Base-by-base conservation (phyloP, 2,797 vertebrate genomes). In the Morus bassanus region DNA sequence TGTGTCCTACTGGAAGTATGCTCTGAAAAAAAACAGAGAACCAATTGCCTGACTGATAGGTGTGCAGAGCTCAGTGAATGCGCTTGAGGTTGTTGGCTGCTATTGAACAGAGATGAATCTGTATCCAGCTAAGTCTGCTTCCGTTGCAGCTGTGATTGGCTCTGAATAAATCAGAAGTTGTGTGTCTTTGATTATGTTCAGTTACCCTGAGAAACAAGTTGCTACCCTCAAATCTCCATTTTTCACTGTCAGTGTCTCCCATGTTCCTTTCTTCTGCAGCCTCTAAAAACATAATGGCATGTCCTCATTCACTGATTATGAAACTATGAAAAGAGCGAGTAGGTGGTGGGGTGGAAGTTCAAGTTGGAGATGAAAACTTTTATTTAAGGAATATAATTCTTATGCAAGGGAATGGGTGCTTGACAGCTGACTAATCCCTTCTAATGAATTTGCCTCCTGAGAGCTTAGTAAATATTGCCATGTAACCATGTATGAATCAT, bases 401-500 rank as follows among this genome's bases (percentile, higher is more conserved):
- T 85, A 45, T 31, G 77, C 39, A 89, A 95, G 56, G 65, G 56
- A 84, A 91, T 13, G 69, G 57, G 88, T 93, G 87, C 74, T 84
- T 95, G 91, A 73, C 70, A 93, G 80, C 88, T 96, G 91, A 78
- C 43, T 96, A 91, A 94, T 84, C 61, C 77, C 33, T 85, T 9
- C 79, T 93, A 61, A 67, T 86, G 59, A 79, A 85, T 87, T 86
- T 76, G 35, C 48, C 88, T 93, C 88, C 90, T 57, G 80, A 95
- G 84, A 91, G 63, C 56, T 82, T n/a, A n/a, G 85, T 95, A 97
- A 96, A 91, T 96, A 93, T 95, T 96, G 78, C 89, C 72, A 0
- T 51, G 94, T 95, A 88, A 95, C 91, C 74, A 93, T 23, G 88
- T 57, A 41, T 93, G 93, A 96, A 64, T 95, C 94, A 95, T 45